A percentile compares a stretch with the other conserved stretches of the same genome.
These are phyloP conservation scores for Cossypha caffra DNA, from an alignment of 2,797 vertebrate species.

Conservation along the genomic window DNA sequence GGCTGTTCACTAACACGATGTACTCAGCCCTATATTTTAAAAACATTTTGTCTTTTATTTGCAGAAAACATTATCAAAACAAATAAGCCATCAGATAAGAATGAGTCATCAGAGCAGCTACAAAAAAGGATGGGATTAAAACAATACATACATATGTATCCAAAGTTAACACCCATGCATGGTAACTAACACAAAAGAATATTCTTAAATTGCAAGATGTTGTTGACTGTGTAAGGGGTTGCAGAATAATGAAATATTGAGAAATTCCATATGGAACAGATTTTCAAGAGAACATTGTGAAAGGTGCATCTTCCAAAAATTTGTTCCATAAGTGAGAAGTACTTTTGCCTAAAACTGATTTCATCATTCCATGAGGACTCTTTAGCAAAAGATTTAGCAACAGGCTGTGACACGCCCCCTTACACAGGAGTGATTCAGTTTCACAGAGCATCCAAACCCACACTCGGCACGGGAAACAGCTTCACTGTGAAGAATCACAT, in stretches of 20 bases:
- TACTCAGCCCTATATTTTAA: background rate
- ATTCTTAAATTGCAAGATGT: background rate
- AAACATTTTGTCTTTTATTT: background rate
- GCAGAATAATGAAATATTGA: background rate
- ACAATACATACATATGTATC: background rate
- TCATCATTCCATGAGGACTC: background rate
- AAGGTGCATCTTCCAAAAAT: slow-evolving; percentile 2
- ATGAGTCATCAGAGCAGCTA: background rate
- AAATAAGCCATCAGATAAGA: background rate
- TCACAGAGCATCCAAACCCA: background rate
- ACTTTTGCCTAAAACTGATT: background rate
- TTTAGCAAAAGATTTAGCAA: background rate
- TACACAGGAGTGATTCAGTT: background rate
- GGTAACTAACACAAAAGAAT: background rate
- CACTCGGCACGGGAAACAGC: background rate
- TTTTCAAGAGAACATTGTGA: background rate
- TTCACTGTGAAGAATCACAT: background rate
- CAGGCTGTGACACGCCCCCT: background rate
- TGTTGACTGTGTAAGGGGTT: background rate
- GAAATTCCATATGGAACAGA: slow-evolving; percentile 6
- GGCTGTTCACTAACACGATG: background rate
- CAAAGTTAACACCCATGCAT: background rate
- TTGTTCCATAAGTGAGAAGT: background rate
- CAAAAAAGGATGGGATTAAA: background rate
- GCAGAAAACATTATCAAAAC: background rate